Conservation (phyloP, 2,113 vertebrate genomes). For the Oenanthe oenanthe region DNA sequence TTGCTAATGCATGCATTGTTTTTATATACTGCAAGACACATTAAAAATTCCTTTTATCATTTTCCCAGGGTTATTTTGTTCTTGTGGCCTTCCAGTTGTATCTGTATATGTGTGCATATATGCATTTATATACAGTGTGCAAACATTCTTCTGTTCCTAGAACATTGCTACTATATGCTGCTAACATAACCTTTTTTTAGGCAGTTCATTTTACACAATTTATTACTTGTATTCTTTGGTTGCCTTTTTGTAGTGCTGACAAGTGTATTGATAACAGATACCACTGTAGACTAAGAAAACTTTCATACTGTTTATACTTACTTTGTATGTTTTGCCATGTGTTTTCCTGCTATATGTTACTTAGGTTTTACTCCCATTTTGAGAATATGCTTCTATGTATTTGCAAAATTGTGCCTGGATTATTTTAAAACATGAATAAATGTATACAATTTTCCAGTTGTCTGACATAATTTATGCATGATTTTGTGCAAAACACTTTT, state of each 20-base stretch:
- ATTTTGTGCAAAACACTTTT: neutral
- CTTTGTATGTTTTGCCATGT: conserved; percentile 53
- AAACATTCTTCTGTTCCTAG: conserved; percentile 25
- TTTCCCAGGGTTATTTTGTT: neutral
- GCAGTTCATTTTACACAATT: conserved; percentile 34
- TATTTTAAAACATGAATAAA: conserved; percentile 73
- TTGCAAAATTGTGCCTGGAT: conserved; percentile 64
- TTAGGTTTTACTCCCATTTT: conserved; percentile 60
- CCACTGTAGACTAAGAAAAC: conserved; percentile 21
- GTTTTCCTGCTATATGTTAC: conserved; percentile 52
- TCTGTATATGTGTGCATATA: conserved; percentile 26
- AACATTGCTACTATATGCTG: conserved; percentile 43
- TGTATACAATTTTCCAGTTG: conserved; percentile 53
- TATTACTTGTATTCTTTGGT: conserved; percentile 36
- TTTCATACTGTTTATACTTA: conserved; percentile 60
- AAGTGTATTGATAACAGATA: conserved; percentile 62
- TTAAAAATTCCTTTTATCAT: neutral
- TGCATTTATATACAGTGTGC: conserved; percentile 16
- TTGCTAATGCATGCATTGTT: neutral
- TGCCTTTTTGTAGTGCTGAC: conserved; percentile 31
- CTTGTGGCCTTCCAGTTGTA: conserved; percentile 10
- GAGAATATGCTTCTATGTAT: conserved; percentile 60
- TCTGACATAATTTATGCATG: neutral
- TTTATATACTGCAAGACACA: neutral
- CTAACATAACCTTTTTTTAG: conserved; percentile 60